Evolutionary conservation across 35 echinoderm and acorn worm species (phyloP), one percentile per base, ranked within the genome.

Genomic region (Amphiura filiformis): DNA sequence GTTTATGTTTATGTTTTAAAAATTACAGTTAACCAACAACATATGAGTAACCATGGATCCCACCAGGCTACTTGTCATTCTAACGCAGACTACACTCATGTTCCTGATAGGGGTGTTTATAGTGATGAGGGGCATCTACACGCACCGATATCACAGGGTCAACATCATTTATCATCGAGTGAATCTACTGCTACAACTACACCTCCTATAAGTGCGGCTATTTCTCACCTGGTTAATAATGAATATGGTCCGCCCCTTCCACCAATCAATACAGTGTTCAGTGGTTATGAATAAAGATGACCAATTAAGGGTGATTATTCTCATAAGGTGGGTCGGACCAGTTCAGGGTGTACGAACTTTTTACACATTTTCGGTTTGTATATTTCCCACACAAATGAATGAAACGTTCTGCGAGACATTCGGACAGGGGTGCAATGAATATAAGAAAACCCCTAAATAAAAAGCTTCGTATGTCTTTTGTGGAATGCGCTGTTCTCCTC

Each of bases 221-320:
- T 81, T 2, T 81, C 93, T 5, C 85, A 85, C 5, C 39, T 82
- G 57, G 84, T 38, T 1, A 91, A 39, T 37, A 81, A 87, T 91
- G 84, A 79, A 0, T 85, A 88, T 70, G 89, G 78, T 15, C 82
- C 93, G 0, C 84, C 90, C 15, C 77, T 95, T 18, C 93, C 93
- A 35, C 89, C 93, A 40, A 95, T 95, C 44, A 91, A 86, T 35
- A 91, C 89, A 22, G 93, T 95, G 13, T 91, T 95, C 75, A 90
- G n/a, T n/a, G n/a, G n/a, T n/a, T n/a, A n/a, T n/a, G n/a, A n/a
- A n/a, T n/a, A n/a, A n/a, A n/a, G n/a, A n/a, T n/a, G n/a, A n/a
- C n/a, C n/a, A n/a, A n/a, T n/a, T n/a, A n/a, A n/a, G n/a, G n/a
- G n/a, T n/a, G n/a, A n/a, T n/a, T n/a, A n/a, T n/a, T n/a, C n/a